Percentiles rank a stretch among this genome's conserved stretches.
Conservation (phyloP, 1,140 invertebrate species). For the Octopus bimaculoides region DNA sequence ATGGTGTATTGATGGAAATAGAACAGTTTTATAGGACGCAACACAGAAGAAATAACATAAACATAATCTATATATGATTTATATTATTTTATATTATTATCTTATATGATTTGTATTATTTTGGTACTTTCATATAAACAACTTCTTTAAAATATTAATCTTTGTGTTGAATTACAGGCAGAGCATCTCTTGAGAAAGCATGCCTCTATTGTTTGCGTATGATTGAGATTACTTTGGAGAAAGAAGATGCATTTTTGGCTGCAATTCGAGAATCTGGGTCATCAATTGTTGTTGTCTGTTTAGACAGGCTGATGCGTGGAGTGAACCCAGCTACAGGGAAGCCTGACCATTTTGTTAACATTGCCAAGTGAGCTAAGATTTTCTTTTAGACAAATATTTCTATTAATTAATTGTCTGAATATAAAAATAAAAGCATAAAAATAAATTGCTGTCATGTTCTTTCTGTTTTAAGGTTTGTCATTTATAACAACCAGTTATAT, state of each 20-base stretch:
- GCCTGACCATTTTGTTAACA: conserved; percentile 77
- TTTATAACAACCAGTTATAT: conserved; percentile 69
- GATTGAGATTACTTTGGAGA: conserved; percentile 64
- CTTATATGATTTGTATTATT: too few species aligned
- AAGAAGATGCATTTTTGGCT: conserved; percentile 67
- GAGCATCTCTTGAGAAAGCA: conserved; percentile 67
- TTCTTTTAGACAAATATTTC: not conserved
- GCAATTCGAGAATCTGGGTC: conserved; percentile 58
- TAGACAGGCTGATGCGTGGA: conserved; percentile 80
- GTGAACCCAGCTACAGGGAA: conserved; percentile 73
- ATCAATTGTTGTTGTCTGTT: conserved; percentile 66
- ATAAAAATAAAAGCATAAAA: not conserved
- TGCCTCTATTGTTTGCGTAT: conserved; percentile 70
- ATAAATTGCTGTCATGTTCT: not conserved
- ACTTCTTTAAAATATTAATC: too few species aligned
- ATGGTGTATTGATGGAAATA: too few species aligned
- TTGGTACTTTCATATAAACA: too few species aligned
- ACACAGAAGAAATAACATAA: too few species aligned
- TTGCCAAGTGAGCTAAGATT: conserved; percentile 66
- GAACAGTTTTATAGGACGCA: too few species aligned
- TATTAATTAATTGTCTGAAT: not conserved
- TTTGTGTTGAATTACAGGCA: conserved; percentile 44
- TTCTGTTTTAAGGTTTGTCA: conserved; percentile 61
- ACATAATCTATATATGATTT: too few species aligned
- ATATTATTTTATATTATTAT: too few species aligned